Evolutionary conservation across 2,113 vertebrate species (phyloP).

Genomic region (Catharus bicknelli): DNA sequence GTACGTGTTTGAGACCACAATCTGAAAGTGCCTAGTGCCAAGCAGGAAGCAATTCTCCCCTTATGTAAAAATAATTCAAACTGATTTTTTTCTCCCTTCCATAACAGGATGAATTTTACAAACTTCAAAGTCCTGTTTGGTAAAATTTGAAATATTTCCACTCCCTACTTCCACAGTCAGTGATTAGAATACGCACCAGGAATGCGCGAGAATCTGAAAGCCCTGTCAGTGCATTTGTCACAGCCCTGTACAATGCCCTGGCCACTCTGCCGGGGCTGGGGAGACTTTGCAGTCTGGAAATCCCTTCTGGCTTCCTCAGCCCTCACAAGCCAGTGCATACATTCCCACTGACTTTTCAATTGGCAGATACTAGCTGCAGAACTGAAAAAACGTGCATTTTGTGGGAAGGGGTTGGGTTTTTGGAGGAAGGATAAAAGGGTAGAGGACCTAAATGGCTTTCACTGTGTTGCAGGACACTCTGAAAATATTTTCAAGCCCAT

Average conservation of each 20-base stretch:
- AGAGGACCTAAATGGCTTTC: background rate
- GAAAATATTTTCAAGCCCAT: background rate
- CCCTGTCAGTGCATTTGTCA: background rate
- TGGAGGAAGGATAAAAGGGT: background rate
- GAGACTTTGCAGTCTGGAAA: background rate
- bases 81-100: background rate
- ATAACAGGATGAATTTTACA: background rate
- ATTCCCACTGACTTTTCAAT: background rate
- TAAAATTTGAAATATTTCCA: background rate
- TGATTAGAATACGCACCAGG: background rate
- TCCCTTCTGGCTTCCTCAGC: background rate
- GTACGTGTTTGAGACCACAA: background rate
- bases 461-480: background rate
- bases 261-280: background rate
- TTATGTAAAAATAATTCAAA: conserved; percentile 22
- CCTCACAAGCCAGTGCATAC: background rate
- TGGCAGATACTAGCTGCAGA: background rate
- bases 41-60: conserved; percentile 13
- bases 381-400: background rate
- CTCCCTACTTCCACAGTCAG: background rate
- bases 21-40: background rate
- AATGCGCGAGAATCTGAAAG: fast-evolving
- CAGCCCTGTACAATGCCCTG: fast-evolving
- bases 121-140: background rate
- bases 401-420: background rate